phyloP scores from a whole-genome alignment of 1,140 invertebrate species.

The Bradysia coprophila region DNA sequence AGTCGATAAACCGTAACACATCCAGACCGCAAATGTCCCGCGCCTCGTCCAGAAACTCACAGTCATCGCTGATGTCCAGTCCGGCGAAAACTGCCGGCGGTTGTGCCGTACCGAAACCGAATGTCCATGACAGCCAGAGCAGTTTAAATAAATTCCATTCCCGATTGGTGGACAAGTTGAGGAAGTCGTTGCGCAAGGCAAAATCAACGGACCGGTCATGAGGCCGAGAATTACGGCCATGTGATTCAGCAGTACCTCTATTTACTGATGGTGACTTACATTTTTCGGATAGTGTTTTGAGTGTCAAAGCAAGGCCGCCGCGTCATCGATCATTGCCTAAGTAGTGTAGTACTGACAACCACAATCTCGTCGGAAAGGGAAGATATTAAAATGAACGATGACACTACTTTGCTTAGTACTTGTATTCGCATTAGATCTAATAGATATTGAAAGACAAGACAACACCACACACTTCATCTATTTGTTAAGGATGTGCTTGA shows the following conservation, averaged over 20 bases:
- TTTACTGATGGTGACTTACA: background rate
- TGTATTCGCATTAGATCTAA: too few species aligned
- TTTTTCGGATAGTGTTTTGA: slow-evolving; percentile 2
- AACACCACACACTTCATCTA: too few species aligned
- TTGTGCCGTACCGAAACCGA: slow-evolving; percentile 33
- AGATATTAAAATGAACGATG: too few species aligned
- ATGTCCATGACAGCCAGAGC: slow-evolving; percentile 30
- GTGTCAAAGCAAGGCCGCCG: slow-evolving; percentile 1
- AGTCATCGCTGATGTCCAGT: slow-evolving; percentile 29
- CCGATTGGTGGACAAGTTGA: slow-evolving; percentile 64
- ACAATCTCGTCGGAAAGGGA: too few species aligned
- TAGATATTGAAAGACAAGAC: too few species aligned
- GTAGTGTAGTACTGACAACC: too few species aligned
- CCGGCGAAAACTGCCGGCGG: slow-evolving; percentile 33
- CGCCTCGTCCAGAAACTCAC: slow-evolving; percentile 35
- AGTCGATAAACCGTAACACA: slow-evolving; percentile 18
- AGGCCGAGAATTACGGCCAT: slow-evolving; percentile 6
- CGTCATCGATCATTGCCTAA: too few species aligned
- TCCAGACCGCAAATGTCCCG: slow-evolving; percentile 26
- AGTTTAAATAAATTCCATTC: slow-evolving; percentile 66
- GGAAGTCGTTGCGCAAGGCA: slow-evolving; percentile 51
- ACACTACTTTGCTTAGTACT: too few species aligned
- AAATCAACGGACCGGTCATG: slow-evolving; percentile 28
- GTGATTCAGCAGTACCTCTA: background rate
- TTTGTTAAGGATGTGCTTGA: too few species aligned